A percentile compares a stretch with the other conserved stretches of the same genome.
These are phyloP conservation scores for Hyposmocoma kahamanoa DNA, from an alignment of 1,140 invertebrate species.

Conservation along the genomic window DNA sequence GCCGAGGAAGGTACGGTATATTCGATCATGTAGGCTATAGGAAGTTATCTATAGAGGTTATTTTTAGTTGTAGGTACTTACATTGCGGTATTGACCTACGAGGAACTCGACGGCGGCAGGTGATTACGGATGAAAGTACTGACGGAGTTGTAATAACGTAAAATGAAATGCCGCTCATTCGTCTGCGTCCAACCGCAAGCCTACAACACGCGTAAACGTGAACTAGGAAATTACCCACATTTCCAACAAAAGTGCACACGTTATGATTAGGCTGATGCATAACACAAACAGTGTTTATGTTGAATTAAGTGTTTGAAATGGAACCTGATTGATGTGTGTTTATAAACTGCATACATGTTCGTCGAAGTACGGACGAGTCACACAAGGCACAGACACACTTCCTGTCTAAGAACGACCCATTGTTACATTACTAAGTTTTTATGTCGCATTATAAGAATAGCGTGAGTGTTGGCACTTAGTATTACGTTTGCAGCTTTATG, in stretches of 20 bases:
- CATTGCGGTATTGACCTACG: slow-evolving; percentile 34
- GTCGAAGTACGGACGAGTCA: neutral
- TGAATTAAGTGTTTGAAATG: neutral
- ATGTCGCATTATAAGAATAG: slow-evolving; percentile 31
- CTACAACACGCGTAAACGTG: slow-evolving; percentile 22
- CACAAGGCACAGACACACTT: slow-evolving; percentile 43
- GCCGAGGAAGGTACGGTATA: too few relatives aligned
- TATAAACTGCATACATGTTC: slow-evolving; percentile 10
- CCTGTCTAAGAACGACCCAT: slow-evolving; percentile 44
- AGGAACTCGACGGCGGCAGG: slow-evolving; percentile 20
- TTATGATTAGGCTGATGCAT: neutral
- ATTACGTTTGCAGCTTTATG: slow-evolving; percentile 4
- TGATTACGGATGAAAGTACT: slow-evolving; percentile 52
- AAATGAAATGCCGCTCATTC: slow-evolving; percentile 47
- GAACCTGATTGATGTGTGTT: neutral
- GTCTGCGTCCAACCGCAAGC: slow-evolving; percentile 43
- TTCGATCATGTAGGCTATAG: too few relatives aligned
- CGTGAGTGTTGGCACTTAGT: slow-evolving; percentile 22
- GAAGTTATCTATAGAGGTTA: too few relatives aligned
- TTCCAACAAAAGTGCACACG: neutral
- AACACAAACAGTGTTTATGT: neutral
- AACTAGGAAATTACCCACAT: slow-evolving; percentile 21
- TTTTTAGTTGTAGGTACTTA: too few relatives aligned
- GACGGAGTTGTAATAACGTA: slow-evolving; percentile 45
- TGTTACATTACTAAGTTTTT: slow-evolving; percentile 41